Conservation (phyloP, 2,888 invertebrate genomes). For the Cheilosia variabilis region DNA sequence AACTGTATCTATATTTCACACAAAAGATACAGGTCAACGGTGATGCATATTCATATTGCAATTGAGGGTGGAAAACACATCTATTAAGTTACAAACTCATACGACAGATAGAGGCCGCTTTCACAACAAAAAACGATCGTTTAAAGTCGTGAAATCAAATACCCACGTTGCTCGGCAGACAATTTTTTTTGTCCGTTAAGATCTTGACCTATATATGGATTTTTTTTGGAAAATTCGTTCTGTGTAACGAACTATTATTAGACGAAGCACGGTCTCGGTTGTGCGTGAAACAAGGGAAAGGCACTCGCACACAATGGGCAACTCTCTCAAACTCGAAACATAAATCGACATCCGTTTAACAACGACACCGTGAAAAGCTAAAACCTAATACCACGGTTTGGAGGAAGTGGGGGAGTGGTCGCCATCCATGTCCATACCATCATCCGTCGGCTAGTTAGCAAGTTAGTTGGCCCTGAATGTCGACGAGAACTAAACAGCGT, state of each 20-base stretch:
- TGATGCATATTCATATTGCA: not conserved
- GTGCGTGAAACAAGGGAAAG: not conserved
- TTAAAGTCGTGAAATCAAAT: conserved; percentile 63
- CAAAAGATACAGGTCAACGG: conserved; percentile 50
- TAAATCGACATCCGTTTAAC: conserved; percentile 59
- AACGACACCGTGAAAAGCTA: conserved; percentile 40
- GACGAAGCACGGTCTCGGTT: not conserved
- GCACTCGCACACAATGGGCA: conserved; percentile 7
- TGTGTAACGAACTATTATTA: conserved; percentile 68
- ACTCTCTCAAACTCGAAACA: conserved; percentile 47
- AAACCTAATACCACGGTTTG: conserved; percentile 24
- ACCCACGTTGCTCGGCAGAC: conserved; percentile 28
- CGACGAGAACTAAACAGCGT: conserved; percentile 37
- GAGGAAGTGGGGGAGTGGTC: conserved; percentile 36
- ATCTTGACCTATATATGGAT: conserved; percentile 67
- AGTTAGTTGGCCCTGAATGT: conserved; percentile 62
- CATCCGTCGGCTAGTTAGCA: conserved; percentile 35
- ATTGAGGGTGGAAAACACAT: conserved; percentile 29
- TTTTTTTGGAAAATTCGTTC: conserved; percentile 59
- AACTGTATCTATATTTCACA: conserved; percentile 22
- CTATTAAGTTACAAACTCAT: conserved; percentile 44
- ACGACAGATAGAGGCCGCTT: conserved; percentile 61
- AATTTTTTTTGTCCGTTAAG: conserved; percentile 46
- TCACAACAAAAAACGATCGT: conserved; percentile 70
- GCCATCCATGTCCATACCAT: not conserved